These are phyloP conservation scores for Drosophila mimetica DNA, from an alignment of 2,888 invertebrate genomes.

Conservation along the genomic window DNA sequence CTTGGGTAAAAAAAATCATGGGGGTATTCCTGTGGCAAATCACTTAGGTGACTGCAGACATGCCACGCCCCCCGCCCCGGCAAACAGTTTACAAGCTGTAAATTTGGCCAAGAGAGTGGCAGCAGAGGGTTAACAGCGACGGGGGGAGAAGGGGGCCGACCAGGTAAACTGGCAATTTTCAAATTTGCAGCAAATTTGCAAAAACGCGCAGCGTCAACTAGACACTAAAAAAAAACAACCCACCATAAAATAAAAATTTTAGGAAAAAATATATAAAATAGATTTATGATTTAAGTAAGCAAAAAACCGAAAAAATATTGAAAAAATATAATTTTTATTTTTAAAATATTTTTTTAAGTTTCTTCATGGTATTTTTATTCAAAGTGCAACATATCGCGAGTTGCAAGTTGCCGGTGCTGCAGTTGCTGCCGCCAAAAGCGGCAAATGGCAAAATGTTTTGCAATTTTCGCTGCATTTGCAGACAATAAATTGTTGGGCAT, in stretches of 20 bases:
- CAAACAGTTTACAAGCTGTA: slow-evolving; percentile 34
- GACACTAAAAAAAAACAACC: slow-evolving; percentile 13
- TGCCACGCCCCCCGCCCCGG: slow-evolving; percentile 54
- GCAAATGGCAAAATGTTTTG: slow-evolving; percentile 53
- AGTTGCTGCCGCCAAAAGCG: slow-evolving; percentile 41
- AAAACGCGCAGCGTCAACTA: slow-evolving; percentile 50
- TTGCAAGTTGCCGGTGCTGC: slow-evolving; percentile 35
- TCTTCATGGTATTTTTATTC: background rate
- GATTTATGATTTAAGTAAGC: too few species aligned
- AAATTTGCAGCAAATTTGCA: too few species aligned
- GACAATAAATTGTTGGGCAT: slow-evolving; percentile 66
- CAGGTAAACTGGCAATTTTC: slow-evolving; percentile 64
- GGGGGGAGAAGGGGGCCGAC: background rate
- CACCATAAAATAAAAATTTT: background rate
- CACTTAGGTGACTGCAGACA: slow-evolving; percentile 74
- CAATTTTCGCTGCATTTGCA: slow-evolving; percentile 61
- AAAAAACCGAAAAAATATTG: background rate
- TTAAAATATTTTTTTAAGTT: background rate
- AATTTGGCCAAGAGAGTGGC: slow-evolving; percentile 23
- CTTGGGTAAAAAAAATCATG: slow-evolving; percentile 1
- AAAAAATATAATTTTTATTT: background rate
- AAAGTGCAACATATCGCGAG: slow-evolving; percentile 31
- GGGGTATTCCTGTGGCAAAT: slow-evolving; percentile 52
- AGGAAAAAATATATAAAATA: too few species aligned
- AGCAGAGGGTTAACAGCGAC: background rate